Evolutionary conservation across 1,140 invertebrate genomes (phyloP), one percentile per base, ranked within the genome.

Genomic region (Philotrypesis tridentata): DNA sequence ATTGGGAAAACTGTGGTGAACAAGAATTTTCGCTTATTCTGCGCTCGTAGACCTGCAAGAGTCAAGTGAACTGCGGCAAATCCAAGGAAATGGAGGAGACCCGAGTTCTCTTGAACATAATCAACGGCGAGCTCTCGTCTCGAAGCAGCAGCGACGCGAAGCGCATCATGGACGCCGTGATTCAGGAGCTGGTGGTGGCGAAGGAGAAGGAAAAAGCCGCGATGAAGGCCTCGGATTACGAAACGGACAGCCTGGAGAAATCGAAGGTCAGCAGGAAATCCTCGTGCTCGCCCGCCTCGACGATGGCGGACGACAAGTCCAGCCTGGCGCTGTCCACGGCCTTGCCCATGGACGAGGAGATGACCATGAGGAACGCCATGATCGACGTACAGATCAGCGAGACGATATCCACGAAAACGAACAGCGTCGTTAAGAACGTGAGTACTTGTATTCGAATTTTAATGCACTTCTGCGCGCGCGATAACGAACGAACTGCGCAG

Each of bases 221-320:
- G 27, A 33, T 33, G 0, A 86, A 85, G 79, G 11, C 84, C 72
- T 40, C 89, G 67, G 84, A 95, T 79, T 96, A 96, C 84, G 96
- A 97, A 86, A 94, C 95, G 1, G 96, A 97, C 84, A 97, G 96
- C 89, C 90, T 96, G 73, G 96, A 97, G 89, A 93, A 95, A 83
- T 89, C 92, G 2, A 93, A 92, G 79, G 89, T 87, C 72, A 87
- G 82, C 29, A 89, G 90, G 4, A 92, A 90, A n/a, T 92, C 92
- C 11, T 92, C 92, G 7, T 94, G 93, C 11, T 94, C 95, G 0
- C 93, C 94, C 0, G 94, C 43, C 14, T 79, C 96, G 25, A 95
- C 95, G 0, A 86, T n/a, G n/a, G n/a, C 85, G 21, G 48, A 55
- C n/a, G 86, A 87, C 6, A 95, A 95, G 86, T 93, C 95, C 0